Conservation (phyloP, 2,797 vertebrate species). For the Gouania willdenowi region DNA sequence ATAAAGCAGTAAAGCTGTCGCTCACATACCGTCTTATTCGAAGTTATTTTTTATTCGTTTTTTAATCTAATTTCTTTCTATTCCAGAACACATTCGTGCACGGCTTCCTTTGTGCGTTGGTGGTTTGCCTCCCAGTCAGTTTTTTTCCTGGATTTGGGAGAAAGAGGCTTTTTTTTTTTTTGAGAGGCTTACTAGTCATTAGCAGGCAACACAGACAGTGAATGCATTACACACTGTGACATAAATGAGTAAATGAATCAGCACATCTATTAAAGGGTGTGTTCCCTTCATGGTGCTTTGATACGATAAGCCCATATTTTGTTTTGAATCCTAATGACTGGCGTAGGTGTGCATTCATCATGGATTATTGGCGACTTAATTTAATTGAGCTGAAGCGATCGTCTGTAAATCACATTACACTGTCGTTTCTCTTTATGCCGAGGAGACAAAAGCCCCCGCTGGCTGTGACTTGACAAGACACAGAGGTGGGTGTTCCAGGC, state of each 20-base stretch:
- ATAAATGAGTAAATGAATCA: slow-evolving; percentile 74
- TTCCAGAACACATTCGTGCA: too few species aligned
- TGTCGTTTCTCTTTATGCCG: slow-evolving; percentile 77
- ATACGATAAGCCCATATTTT: slow-evolving; percentile 75
- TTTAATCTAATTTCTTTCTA: too few species aligned
- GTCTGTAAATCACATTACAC: slow-evolving; percentile 79
- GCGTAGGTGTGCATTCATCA: slow-evolving; percentile 80
- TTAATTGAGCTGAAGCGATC: slow-evolving; percentile 77
- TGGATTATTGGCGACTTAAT: slow-evolving; percentile 76
- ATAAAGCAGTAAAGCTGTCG: not conserved
- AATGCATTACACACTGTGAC: slow-evolving; percentile 66
- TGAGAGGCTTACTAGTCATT: slow-evolving; percentile 64
- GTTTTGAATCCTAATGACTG: slow-evolving; percentile 79
- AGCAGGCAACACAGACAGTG: slow-evolving; percentile 62
- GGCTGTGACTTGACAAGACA: slow-evolving; percentile 65
- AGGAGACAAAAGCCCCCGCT: slow-evolving; percentile 67
- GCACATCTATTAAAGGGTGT: slow-evolving; percentile 76
- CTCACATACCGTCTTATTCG: too few species aligned
- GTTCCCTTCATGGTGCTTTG: slow-evolving; percentile 63
- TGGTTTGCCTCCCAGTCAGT: slow-evolving; percentile 37
- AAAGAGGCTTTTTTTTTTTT: slow-evolving; percentile 29
- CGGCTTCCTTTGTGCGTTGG: slow-evolving; percentile 4
- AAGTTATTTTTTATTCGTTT: not conserved
- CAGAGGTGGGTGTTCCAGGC: slow-evolving; percentile 67
- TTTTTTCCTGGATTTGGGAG: slow-evolving; percentile 30